Evolutionary conservation across 2,888 invertebrate genomes (phyloP).

Genomic region (Epirrhoe alternata): DNA sequence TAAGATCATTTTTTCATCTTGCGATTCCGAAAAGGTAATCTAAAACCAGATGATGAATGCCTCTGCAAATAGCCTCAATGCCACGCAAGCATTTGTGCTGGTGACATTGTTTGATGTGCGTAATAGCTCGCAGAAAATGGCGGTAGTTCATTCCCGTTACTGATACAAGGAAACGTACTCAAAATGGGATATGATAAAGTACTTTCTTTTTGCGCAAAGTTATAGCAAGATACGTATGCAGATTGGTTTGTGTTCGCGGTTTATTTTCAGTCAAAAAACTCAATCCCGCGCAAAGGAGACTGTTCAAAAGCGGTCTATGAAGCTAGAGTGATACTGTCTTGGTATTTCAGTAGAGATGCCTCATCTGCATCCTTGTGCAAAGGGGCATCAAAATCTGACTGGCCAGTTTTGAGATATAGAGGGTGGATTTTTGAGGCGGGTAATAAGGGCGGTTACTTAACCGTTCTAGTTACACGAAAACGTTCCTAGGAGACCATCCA

Average conservation of each 20-base stretch:
- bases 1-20: no score
- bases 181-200: conserved; percentile 33
- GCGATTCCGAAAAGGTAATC: background rate
- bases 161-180: conserved; percentile 60
- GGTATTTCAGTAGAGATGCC: no score
- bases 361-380: no score
- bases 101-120: background rate
- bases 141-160: conserved; percentile 59
- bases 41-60: background rate
- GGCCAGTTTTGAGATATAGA: no score
- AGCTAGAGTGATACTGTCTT: no score
- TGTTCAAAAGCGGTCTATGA: no score
- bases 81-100: background rate
- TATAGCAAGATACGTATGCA: conserved; percentile 1
- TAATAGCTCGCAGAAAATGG: conserved; percentile 30
- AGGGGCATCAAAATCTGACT: no score
- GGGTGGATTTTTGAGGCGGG: no score
- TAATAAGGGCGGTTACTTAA: no score
- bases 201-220: conserved; percentile 4
- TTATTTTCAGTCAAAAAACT: background rate
- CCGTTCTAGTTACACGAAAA: no score
- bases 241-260: background rate
- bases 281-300: background rate
- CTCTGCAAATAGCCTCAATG: background rate
- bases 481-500: no score